Base-by-base conservation (phyloP, 2,888 invertebrate genomes). In the Diabrotica balteata region DNA sequence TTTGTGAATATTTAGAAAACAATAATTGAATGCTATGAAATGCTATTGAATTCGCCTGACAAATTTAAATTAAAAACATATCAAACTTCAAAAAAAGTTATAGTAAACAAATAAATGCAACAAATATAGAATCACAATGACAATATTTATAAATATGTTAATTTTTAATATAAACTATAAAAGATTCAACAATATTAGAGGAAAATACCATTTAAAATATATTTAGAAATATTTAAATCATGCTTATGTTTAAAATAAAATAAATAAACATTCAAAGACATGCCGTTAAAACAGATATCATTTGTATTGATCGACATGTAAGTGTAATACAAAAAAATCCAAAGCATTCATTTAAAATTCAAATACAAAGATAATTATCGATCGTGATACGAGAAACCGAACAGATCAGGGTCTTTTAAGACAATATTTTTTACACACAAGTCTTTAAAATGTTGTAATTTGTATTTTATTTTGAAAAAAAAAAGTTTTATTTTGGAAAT, bases 191-290 rank as follows among this genome's bases (percentile, higher is more conserved):
- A 11, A 10, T 7, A 45, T 44, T 57, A 57, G 6, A 45, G 17
- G 7, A 57, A 44, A 45, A 55, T 55, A 44, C 43, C 43, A 57
- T 54, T 45, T 57, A 44, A 57, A 57, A 45, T 57, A 57, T 45
- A 8, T 32, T 32, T 5, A 32, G 32, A 5, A 32, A 32, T 32
- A 32, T 32, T 4, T 32, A 32, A 32, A 32, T 32, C 32, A 4
- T 4, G 32, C 4, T 32, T 32, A 32, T 32, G 5, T 32, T 32
- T 32, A 32, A 32, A 2, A 32, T 32, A 32, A 32, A 32, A 32
- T 32, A 4, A 32, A 32, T 32, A 4, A 32, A 32, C 4, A 32
- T 32, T 32, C 32, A 32, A 32, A 4, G 32, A 32, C 32, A 5
- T 32, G 32, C 32, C 32, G 32, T 32, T 32, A 32, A 32, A 32